Evolutionary conservation across 1,140 invertebrate genomes (phyloP).

Genomic region (Macrobrachium nipponense): DNA sequence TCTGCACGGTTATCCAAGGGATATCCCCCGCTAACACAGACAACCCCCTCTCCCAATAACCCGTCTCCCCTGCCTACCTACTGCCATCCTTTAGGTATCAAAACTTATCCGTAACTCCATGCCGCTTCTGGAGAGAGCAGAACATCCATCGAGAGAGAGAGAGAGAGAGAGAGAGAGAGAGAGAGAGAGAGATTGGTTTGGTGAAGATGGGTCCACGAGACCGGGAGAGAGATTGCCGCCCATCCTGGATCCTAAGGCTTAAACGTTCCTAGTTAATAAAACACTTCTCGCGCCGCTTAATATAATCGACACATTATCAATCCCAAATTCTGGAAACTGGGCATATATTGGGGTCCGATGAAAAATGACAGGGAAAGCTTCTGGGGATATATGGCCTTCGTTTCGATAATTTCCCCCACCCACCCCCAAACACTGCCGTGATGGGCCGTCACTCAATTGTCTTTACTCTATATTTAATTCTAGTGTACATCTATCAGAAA

Average conservation of each 20-base stretch:
- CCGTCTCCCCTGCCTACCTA: not conserved
- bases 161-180: no score
- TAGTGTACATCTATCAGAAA: not conserved
- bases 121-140: not conserved
- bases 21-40: not conserved
- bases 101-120: not conserved
- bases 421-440: not conserved
- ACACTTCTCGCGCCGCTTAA: no score
- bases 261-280: no score
- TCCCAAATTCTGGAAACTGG: no score
- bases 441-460: not conserved
- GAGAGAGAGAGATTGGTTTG: no score
- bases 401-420: not conserved
- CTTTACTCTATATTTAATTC: not conserved
- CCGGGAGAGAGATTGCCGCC: no score
- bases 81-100: not conserved
- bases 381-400: not conserved
- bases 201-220: no score
- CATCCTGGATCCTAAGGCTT: no score
- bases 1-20: not conserved
- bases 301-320: no score
- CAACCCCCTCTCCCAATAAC: not conserved
- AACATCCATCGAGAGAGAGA: no score
- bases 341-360: no score
- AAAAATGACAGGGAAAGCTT: no score